Evolutionary conservation across 1,140 invertebrate species (phyloP), one percentile per base, ranked within the genome.

Genomic region (Drosophila oshimai): DNA sequence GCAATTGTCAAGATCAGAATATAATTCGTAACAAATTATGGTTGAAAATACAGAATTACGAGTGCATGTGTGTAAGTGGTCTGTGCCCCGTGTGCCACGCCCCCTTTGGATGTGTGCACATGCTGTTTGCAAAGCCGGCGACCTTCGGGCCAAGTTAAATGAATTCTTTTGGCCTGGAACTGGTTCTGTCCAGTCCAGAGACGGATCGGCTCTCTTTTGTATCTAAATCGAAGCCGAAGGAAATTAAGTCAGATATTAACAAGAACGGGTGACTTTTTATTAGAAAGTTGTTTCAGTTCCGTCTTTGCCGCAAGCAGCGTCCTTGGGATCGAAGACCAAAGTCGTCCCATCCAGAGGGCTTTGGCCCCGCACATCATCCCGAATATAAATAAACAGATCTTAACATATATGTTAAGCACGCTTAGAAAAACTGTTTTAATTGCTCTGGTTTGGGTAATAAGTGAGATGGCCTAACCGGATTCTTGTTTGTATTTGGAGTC

Each of bases 251-350:
- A 87, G 53, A 87, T 54, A 74, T 87, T 70, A 74, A 55, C 45
- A 49, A 65, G 64, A 68, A 67, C 64, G 36, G 36, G 64, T 34
- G 37, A 44, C 71, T 87, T 86, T 75, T 73, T 77, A 86, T 86
- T 86, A 86, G 80, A 86, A 86, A 86, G 80, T 87, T 86, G 80
- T 86, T 86, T 74, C 71, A 86, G 80, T 86, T 86, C 80, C 81
- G 81, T 86, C 76, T 81, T 62, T 20, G 54, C 17, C 60, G 13
- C 12, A 24, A 24, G 12, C 47, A 13, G 13, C 54, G 80, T 87
- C 80, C 80, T 84, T 84, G 80, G 64, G 53, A 46, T 46, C 62
- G 36, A 22, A 34, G 42, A 42, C 36, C 69, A 42, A 34, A 55
- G 29, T 42, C 42, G 22, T 18, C 15, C 29, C 42, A 18, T 18